Evolutionary conservation across 2,113 vertebrate genomes (phyloP), one percentile per base, ranked within the genome.

Genomic region (Brienomyrus longianalis): DNA sequence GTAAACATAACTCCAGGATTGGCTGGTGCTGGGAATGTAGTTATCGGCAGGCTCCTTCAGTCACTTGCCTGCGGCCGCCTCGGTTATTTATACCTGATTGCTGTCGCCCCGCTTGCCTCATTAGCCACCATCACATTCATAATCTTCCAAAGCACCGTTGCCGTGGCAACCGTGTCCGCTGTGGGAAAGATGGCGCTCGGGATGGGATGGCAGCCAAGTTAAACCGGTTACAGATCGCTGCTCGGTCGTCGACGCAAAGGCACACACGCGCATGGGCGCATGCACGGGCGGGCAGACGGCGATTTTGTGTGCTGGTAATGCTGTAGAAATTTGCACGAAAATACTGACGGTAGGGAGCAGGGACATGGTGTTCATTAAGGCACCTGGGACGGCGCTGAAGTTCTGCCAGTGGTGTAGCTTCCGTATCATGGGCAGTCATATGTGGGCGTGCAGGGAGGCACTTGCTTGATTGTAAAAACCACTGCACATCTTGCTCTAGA

Each of bases 61-160:
- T 15, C 7, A 47, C 23, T 19, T 23, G n/a, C 27, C 31, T 17
- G 2, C 13, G 13, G 48, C n/a, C 31, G 43, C 48, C 50, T 80
- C 23, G 5, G 31, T 47, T 84, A 47, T 62, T 84, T 84, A 62
- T 84, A 59, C 83, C 43, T 21, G 31, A 83, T 43, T 59, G 45
- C 62, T 85, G 23, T 85, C 4, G 39, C 31, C 83, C n/a, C 21
- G 47, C 83, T 17, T 48, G 35, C 51, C 52, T 89, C 51, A 23
- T 56, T 83, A 83, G n/a, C 77, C 43, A 4, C 80, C 21, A 50
- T 89, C 50, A 48, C 77, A 66, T 62, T n/a, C 39, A 48, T 83
- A 89, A 62, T 62, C 77, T 89, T 89, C 77, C 84, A 66, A 89
- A 66, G 39, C 77, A 48, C n/a, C 8, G 80, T 89, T 85, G 21